These are phyloP conservation scores for Enteromius viviparus DNA, from an alignment of 2,797 vertebrate species.

Conservation along the genomic window DNA sequence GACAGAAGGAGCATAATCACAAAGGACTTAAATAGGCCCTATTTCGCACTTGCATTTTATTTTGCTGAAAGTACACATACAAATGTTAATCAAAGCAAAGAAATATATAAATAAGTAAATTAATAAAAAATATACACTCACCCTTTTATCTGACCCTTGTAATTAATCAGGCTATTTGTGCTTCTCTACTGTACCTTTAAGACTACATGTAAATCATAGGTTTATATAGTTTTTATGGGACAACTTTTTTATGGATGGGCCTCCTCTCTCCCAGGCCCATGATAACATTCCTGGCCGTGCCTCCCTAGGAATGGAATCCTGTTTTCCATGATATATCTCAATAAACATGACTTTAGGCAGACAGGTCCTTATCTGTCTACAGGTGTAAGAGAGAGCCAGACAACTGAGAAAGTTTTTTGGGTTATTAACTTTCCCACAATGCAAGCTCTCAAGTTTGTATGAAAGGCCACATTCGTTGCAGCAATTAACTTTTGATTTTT, in stretches of 20 bases:
- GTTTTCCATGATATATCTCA: constrained; percentile 21
- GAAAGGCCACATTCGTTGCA: background rate
- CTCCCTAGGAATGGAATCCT: background rate
- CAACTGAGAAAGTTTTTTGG: background rate
- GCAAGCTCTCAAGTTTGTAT: background rate
- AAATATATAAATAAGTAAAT: background rate
- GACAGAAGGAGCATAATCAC: background rate
- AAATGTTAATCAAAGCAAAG: background rate
- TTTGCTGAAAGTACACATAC: background rate
- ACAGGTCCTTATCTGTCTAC: constrained; percentile 21
- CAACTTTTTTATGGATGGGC: background rate
- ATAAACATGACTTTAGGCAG: background rate
- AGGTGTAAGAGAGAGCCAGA: background rate
- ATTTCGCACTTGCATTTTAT: background rate
- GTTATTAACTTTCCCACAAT: background rate
- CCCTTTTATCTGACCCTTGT: background rate
- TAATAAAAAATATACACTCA: background rate
- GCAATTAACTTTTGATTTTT: background rate
- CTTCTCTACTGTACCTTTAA: background rate
- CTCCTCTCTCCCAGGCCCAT: background rate
- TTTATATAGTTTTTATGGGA: background rate
- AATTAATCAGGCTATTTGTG: background rate
- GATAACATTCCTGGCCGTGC: constrained; percentile 5
- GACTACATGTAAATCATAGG: background rate
- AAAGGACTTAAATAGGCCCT: background rate